These are phyloP conservation scores for Tringa solitaria DNA, from an alignment of 2,113 vertebrate genomes.

Conservation along the genomic window DNA sequence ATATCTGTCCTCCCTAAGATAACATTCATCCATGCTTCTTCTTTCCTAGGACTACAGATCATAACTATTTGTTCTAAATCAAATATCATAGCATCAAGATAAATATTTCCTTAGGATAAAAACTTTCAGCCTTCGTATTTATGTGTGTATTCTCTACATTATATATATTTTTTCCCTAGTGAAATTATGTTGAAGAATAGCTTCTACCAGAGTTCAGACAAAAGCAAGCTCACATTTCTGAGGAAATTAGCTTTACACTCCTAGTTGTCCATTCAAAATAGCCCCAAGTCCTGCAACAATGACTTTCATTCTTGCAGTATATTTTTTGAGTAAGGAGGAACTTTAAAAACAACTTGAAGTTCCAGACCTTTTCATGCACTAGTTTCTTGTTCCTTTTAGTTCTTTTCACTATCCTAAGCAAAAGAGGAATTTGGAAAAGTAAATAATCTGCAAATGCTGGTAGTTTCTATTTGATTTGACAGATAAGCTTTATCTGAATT, in stretches of 20 bases:
- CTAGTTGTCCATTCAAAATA: not conserved
- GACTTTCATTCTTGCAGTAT: not conserved
- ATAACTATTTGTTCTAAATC: not conserved
- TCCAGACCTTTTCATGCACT: not conserved
- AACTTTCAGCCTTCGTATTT: not conserved
- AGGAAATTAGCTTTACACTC: not conserved
- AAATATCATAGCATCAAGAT: not conserved
- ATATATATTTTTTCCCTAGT: not conserved
- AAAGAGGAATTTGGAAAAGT: not conserved
- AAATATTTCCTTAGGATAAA: not conserved
- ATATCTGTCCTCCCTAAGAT: not conserved
- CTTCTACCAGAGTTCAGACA: not conserved
- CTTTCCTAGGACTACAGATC: not conserved
- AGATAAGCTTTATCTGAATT: slow-evolving; percentile 20
- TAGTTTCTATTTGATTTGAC: slow-evolving; percentile 15
- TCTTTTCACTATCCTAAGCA: not conserved
- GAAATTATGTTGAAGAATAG: not conserved
- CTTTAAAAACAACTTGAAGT: not conserved
- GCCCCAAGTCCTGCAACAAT: not conserved
- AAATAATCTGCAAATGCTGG: not conserved
- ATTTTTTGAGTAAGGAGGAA: not conserved
- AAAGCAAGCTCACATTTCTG: not conserved
- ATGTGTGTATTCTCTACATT: not conserved
- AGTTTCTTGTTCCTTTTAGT: not conserved
- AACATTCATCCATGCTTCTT: not conserved